These are phyloP conservation scores for Helobdella robusta DNA, from an alignment of 2,888 invertebrate genomes.

Conservation along the genomic window DNA sequence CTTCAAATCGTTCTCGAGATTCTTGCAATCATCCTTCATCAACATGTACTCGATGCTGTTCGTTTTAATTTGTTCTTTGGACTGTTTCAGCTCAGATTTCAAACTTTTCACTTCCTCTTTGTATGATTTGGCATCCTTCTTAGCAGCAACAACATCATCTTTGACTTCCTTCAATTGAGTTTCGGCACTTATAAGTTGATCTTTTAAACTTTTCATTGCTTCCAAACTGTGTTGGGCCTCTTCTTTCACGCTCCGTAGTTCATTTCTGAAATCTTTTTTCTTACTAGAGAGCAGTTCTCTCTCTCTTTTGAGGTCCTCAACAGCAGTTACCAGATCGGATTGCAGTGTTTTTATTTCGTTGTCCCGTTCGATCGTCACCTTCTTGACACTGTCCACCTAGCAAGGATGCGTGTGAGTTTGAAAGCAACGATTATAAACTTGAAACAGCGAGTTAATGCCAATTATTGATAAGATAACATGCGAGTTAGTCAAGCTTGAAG, in stretches of 20 bases:
- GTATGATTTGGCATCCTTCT: conserved; percentile 11
- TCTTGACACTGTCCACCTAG: no score
- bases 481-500: no score
- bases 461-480: no score
- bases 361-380: no score
- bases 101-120: conserved; percentile 9
- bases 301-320: conserved; percentile 15
- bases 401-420: no score
- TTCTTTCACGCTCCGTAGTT: conserved; percentile 15
- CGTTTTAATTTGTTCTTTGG: conserved; percentile 12
- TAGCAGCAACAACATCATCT: conserved; percentile 19
- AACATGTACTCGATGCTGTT: conserved; percentile 12
- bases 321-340: background rate
- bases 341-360: conserved; percentile 11
- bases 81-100: conserved; percentile 25
- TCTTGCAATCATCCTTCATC: conserved; percentile 23
- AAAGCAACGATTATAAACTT: no score
- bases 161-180: conserved; percentile 9
- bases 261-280: conserved; percentile 19
- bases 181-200: conserved; percentile 19
- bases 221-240: background rate
- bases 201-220: conserved; percentile 22
- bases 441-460: no score
- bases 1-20: conserved; percentile 22
- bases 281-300: conserved; percentile 1